Evolutionary conservation across 2,888 invertebrate species (phyloP).

Genomic region (Thymelicus sylvestris): DNA sequence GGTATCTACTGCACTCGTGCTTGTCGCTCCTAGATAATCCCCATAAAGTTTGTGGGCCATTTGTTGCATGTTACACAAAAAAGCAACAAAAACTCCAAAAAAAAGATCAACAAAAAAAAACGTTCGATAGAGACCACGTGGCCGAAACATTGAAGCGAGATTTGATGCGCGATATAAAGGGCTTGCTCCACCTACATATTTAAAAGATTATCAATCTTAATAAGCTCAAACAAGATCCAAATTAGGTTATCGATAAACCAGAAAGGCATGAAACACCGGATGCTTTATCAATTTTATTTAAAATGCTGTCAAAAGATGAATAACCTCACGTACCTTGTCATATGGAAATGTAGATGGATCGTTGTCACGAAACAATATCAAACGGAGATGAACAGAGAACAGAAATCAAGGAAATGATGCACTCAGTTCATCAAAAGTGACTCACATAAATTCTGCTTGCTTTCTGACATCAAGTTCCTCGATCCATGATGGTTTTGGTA

Average conservation of each 20-base stretch:
- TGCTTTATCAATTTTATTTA: constrained; percentile 28
- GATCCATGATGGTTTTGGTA: constrained; percentile 4
- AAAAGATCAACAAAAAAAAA: constrained; percentile 45
- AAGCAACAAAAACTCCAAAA: constrained; percentile 55
- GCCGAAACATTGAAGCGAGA: constrained; percentile 28
- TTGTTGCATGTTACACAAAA: constrained; percentile 53
- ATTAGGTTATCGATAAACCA: constrained; percentile 14
- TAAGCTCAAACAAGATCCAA: constrained; percentile 30
- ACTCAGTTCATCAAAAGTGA: constrained; percentile 18
- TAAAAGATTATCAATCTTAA: constrained; percentile 32
- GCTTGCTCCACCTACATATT: constrained; percentile 15
- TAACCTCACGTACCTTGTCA: constrained; percentile 18
- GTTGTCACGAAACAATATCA: constrained; percentile 24
- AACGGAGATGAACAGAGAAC: background rate
- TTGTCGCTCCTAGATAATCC: constrained; percentile 34
- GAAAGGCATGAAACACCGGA: constrained; percentile 19
- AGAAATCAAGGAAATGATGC: constrained; percentile 9
- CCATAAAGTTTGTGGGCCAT: constrained; percentile 41
- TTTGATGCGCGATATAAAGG: constrained; percentile 19
- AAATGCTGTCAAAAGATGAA: constrained; percentile 29
- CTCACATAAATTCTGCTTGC: constrained; percentile 8
- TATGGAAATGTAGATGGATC: constrained; percentile 20
- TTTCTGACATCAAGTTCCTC: constrained; percentile 22
- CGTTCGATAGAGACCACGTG: constrained; percentile 39
- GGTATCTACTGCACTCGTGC: constrained; percentile 21